Base-by-base conservation (phyloP, 2,888 invertebrate genomes). In the Chrysodeixis includens region DNA sequence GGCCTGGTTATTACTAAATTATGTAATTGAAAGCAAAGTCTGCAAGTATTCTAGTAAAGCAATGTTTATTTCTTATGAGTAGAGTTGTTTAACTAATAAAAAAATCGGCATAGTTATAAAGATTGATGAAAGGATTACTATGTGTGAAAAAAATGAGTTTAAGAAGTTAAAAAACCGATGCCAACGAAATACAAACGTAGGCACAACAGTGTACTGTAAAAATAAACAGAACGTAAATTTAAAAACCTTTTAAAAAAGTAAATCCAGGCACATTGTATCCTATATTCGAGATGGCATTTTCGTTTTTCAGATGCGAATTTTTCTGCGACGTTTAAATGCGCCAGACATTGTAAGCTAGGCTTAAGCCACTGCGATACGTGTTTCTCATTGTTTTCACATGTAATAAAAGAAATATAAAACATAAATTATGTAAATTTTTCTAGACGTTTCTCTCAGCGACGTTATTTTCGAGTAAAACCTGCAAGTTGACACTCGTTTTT, bases 331-430 rank as follows among this genome's bases (percentile, higher is more conserved):
- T 46, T 30, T 51, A 14, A 16, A 26, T 12, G 30, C 22, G 8
- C 14, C 16, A n/a, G 66, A 49, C 75, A 44, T 18, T 6, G 16
- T 75, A 22, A 61, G 46, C 53, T 56, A 8, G 46, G 30, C 26
- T 67, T 57, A 51, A 30, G 51, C 49, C 20, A 12, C 40, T 51
- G 8, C 30, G 22, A 26, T 14, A 52, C 16, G 30, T 46, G 44
- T 8, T 52, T 44, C 57, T 20, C 12, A 40, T 46, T 68, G 26
- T 57, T 58, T 58, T 51, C 5, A 56, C 4, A 40, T 56, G 10
- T 55, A 46, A 58, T 52, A 3, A 56, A 46, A 16, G n/a, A 35
- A 35, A 35, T 35, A 14, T 35, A 5, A 35, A 35, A 35, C 14
- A 35, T 35, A 4, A 14, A 14, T 35, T 32, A 32, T 32, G 32